Evolutionary conservation across 2,888 invertebrate species (phyloP).

Genomic region (Nomada goodeniana): DNA sequence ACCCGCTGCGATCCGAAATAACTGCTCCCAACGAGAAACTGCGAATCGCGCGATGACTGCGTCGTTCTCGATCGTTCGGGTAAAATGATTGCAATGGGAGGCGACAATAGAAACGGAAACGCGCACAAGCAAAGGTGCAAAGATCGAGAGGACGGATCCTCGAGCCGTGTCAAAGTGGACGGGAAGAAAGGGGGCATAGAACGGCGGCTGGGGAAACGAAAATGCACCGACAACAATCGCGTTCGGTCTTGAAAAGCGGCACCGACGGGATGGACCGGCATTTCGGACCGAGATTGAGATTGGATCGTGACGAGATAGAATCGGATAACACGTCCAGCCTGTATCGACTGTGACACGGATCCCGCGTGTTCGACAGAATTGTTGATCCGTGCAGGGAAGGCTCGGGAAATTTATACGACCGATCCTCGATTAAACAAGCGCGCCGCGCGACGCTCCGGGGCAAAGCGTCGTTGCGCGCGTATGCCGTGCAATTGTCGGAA

Average conservation of each 20-base stretch:
- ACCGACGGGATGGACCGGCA: slow-evolving; percentile 43
- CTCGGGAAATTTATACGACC: slow-evolving; percentile 75
- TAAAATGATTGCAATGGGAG: not conserved
- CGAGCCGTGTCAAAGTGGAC: not conserved
- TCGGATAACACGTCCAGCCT: slow-evolving; percentile 68
- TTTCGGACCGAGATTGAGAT: slow-evolving; percentile 71
- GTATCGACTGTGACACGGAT: slow-evolving; percentile 59
- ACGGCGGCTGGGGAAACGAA: slow-evolving; percentile 21
- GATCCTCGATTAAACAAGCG: slow-evolving; percentile 53
- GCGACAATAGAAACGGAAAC: not conserved
- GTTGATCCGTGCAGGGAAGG: slow-evolving; percentile 32
- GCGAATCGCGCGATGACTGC: too few relatives aligned
- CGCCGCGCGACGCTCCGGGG: too few relatives aligned
- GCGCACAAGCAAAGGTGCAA: not conserved
- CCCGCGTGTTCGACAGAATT: slow-evolving; percentile 4
- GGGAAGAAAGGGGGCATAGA: slow-evolving; percentile 8
- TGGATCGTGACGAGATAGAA: slow-evolving; percentile 76
- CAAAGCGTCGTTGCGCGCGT: too few relatives aligned
- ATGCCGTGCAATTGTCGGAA: too few relatives aligned
- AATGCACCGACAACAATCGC: slow-evolving; percentile 39
- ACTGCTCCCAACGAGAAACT: too few relatives aligned
- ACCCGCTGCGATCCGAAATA: too few relatives aligned
- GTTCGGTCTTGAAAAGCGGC: slow-evolving; percentile 36
- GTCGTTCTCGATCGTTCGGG: too few relatives aligned
- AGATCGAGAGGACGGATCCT: not conserved